Conservation (phyloP, 2,888 invertebrate genomes). For the Coelopa pilipes region DNA sequence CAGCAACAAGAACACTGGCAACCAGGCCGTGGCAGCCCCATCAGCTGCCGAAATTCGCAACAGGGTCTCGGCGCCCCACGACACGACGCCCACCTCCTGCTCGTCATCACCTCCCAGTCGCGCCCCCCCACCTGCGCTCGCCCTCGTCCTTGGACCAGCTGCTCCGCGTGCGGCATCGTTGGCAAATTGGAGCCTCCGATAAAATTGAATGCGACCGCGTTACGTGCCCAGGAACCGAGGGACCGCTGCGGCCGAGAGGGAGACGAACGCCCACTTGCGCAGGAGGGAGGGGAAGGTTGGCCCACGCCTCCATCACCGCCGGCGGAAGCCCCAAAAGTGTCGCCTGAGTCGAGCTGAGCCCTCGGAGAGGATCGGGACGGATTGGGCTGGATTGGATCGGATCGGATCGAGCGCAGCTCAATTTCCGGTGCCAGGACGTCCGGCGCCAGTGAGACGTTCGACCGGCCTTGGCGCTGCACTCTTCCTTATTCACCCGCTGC, state of each 20-base stretch:
- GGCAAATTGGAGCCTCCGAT: background rate
- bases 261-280: background rate
- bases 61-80: too few species aligned
- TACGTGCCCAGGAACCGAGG: background rate
- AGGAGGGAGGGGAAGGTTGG: background rate
- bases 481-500: background rate
- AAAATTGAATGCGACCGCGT: slow-evolving; percentile 18
- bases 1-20: too few species aligned
- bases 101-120: too few species aligned
- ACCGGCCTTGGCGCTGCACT: background rate
- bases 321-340: too few species aligned
- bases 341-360: too few species aligned
- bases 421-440: slow-evolving; percentile 22
- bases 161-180: background rate
- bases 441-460: background rate
- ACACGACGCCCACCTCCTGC: background rate
- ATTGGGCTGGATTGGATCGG: background rate
- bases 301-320: background rate
- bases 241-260: too few species aligned
- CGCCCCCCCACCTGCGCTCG: background rate
- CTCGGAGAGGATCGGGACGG: background rate
- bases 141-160: background rate
- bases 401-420: background rate
- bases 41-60: background rate
- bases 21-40: too few species aligned